Conservation (phyloP, 2,888 invertebrate genomes). For the Agrilus mali region DNA sequence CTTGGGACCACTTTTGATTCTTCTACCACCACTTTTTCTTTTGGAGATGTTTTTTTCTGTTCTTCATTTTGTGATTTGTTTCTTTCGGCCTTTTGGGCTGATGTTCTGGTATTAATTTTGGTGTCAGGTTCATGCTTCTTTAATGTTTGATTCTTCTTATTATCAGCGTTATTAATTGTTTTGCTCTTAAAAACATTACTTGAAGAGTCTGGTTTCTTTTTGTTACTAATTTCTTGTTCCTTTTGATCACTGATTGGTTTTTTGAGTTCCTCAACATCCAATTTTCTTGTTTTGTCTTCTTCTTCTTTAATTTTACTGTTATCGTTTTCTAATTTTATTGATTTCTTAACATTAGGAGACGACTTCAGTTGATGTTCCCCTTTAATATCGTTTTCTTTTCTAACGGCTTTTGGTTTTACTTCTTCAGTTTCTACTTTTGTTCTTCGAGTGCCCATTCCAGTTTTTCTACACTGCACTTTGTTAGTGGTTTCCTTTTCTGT, state of each 20-base stretch:
- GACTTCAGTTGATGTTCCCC: background rate
- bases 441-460: too few relatives aligned
- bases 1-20: conserved; percentile 24
- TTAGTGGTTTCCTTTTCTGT: too few relatives aligned
- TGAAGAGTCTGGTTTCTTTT: background rate
- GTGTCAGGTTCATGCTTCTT: conserved; percentile 10
- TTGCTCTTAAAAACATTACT: background rate
- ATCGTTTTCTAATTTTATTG: conserved; percentile 15
- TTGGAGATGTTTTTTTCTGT: conserved; percentile 6
- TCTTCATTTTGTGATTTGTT: conserved; percentile 10
- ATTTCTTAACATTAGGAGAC: conserved; percentile 7
- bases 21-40: conserved; percentile 4
- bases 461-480: too few relatives aligned
- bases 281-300: conserved; percentile 8
- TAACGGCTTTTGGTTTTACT: conserved; percentile 7
- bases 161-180: background rate
- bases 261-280: conserved; percentile 4
- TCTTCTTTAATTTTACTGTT: conserved; percentile 13
- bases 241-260: background rate
- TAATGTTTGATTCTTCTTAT: background rate
- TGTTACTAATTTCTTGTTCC: background rate
- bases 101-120: conserved; percentile 8
- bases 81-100: conserved; percentile 7
- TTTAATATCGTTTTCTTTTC: background rate
- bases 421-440: conserved; percentile 11